Percentiles rank a stretch among this genome's conserved stretches.
Conservation (phyloP, 2,888 invertebrate species). For the Sycophila texana region DNA sequence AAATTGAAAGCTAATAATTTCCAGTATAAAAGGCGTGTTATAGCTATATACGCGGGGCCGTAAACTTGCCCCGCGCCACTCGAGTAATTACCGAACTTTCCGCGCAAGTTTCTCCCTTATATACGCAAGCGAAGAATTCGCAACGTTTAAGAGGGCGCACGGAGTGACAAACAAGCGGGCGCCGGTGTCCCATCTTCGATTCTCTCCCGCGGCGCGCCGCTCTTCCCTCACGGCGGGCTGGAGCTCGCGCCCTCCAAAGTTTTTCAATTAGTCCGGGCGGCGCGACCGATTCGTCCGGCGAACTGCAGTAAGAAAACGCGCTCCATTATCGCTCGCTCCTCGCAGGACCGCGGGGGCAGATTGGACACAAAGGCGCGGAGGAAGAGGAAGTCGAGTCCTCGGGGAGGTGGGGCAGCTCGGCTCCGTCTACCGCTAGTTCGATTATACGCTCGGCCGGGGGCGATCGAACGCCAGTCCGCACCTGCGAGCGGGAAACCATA, state of each 20-base stretch:
- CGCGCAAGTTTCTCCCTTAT: constrained; percentile 8
- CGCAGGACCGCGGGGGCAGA: constrained; percentile 13
- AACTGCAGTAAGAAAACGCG: constrained; percentile 1
- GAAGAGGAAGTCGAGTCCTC: constrained; percentile 11
- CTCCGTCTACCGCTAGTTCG: constrained; percentile 58
- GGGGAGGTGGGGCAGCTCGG: constrained; percentile 33
- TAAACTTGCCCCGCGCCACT: constrained; percentile 17
- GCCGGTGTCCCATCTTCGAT: constrained; percentile 29
- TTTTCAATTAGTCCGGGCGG: constrained; percentile 53
- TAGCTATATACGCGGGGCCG: constrained; percentile 9
- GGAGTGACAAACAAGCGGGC: constrained; percentile 50
- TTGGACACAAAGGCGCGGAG: background rate
- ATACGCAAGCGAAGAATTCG: constrained; percentile 31
- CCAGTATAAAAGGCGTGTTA: background rate
- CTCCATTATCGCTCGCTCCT: constrained; percentile 34
- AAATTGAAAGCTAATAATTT: background rate
- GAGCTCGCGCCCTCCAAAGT: constrained; percentile 33
- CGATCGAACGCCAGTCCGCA: constrained; percentile 14
- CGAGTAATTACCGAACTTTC: constrained; percentile 51
- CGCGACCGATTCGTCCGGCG: background rate
- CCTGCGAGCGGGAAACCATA: constrained; percentile 9
- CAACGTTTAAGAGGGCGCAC: constrained; percentile 38
- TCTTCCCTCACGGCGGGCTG: background rate
- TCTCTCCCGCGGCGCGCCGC: background rate
- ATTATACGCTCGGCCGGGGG: constrained; percentile 52